Base-by-base conservation (phyloP, 2,113 vertebrate species). In the Hydrolagus affinis region DNA sequence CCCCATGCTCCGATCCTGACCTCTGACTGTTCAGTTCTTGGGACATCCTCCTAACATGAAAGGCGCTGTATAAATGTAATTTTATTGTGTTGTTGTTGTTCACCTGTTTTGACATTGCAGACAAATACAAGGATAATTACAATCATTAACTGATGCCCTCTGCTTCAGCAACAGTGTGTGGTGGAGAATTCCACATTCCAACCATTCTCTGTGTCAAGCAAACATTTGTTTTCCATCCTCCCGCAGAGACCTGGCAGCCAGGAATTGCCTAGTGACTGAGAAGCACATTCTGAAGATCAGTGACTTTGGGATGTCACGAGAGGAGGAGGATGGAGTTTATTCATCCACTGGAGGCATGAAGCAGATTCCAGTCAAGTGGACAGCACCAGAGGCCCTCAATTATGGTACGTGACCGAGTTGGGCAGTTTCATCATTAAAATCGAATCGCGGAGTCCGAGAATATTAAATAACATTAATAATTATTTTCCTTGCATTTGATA, bases 341-440 rank as follows among this genome's bases (percentile, higher is more conserved):
- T 95, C 96, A 0, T 92, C 96, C 75, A 94, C 95, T 0, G 95
- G 96, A 0, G 93, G 96, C 30, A 94, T 98, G 92, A 94, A 93
- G 89, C 98, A 99, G 90, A 95, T 99, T 85, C 98, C 98, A 0
- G 94, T 99, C 86, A 99, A 98, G 89, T 99, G 98, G 98, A 99
- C 97, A 0, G 96, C 98, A 0, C 98, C 97, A 0, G 98, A 99
- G 88, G 98, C 97, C 0, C 95, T 99, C 21, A 97, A 95, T 91
- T 98, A 96, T 0, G 98, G 98, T 99, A 93, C 0, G 8, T 0
- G 32, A 44, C 6, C 6, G 1, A 1, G 44, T 44, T 44, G 44
- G 44, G 44, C 6, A 6, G 1, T 3, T 44, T 44, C 44, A 44
- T n/a, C 44, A 6, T 44, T 44, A 44, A 44, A 44, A 44, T 44